phyloP scores from a whole-genome alignment of 37 sponge, comb jelly and placozoan genomes.

The Crambe crambe region DNA sequence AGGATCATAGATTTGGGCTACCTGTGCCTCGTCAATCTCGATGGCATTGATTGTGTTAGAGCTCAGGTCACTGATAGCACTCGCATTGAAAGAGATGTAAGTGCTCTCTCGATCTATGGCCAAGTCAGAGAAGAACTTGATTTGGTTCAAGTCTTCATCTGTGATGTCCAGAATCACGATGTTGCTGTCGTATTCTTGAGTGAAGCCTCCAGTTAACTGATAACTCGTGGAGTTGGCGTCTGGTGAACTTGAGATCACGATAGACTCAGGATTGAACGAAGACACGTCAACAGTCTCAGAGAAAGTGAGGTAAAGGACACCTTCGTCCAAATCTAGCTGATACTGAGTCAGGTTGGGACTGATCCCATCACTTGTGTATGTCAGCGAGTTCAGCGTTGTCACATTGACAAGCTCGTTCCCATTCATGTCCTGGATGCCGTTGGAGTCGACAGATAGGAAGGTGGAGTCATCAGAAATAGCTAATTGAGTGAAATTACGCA shows the following conservation, averaged over 20 bases:
- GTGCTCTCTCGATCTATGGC: constrained; percentile 46
- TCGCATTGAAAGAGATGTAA: constrained; percentile 43
- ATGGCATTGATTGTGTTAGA: constrained; percentile 41
- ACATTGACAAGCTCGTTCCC: constrained; percentile 38
- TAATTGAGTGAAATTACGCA: constrained; percentile 73
- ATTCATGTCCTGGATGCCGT: constrained; percentile 70
- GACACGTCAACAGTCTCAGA: constrained; percentile 82
- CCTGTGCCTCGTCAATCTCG: constrained; percentile 5
- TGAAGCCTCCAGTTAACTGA: constrained; percentile 19
- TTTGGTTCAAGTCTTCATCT: constrained; percentile 62
- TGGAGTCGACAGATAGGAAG: constrained; percentile 38
- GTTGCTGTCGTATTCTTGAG: constrained; percentile 49
- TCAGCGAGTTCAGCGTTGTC: constrained; percentile 8
- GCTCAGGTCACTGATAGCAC: constrained; percentile 56
- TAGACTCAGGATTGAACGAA: constrained; percentile 36
- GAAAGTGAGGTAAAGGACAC: constrained; percentile 68
- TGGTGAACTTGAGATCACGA: constrained; percentile 46
- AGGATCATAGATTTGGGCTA: constrained; percentile 19
- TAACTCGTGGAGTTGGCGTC: constrained; percentile 25
- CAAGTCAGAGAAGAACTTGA: constrained; percentile 61
- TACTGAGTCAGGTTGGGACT: constrained; percentile 55
- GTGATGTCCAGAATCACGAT: constrained; percentile 34
- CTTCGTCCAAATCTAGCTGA: constrained; percentile 72
- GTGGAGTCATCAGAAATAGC: constrained; percentile 60
- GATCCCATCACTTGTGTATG: constrained; percentile 30